Percentiles rank a stretch among this genome's conserved stretches.
Conservation (phyloP, 1,140 invertebrate genomes). For the Asbolus verrucosus region DNA sequence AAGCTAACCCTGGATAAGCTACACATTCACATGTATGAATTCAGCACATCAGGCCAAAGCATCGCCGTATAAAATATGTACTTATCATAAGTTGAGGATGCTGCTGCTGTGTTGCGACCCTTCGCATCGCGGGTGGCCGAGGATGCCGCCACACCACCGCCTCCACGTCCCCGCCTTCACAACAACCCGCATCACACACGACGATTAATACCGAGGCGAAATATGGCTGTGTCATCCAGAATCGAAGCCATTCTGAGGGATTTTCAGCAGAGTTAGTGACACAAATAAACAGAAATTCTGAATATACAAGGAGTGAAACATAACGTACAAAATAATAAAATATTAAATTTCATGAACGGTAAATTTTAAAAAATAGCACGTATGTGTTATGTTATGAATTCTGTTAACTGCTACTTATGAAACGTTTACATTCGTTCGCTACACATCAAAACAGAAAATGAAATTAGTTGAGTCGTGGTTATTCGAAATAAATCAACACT, state of each 20-base stretch:
- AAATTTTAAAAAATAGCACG: too few species aligned
- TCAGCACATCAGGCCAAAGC: conserved; percentile 64
- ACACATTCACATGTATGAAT: conserved; percentile 66
- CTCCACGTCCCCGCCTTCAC: not conserved
- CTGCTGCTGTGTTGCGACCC: conserved; percentile 24
- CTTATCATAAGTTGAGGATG: conserved; percentile 58
- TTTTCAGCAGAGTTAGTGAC: too few species aligned
- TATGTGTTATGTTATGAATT: too few species aligned
- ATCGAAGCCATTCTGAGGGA: not conserved
- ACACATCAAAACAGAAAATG: too few species aligned
- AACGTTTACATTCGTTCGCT: too few species aligned
- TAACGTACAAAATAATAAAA: too few species aligned
- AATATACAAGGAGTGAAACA: too few species aligned
- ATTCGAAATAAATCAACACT: too few species aligned
- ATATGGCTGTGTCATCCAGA: not conserved
- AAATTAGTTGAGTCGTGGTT: too few species aligned
- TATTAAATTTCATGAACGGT: too few species aligned
- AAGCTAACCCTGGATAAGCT: conserved; percentile 62
- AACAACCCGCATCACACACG: not conserved
- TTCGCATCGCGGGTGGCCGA: conserved; percentile 20
- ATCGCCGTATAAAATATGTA: conserved; percentile 60
- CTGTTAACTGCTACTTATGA: too few species aligned
- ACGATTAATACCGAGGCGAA: conserved; percentile 8
- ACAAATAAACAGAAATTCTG: too few species aligned
- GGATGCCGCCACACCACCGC: not conserved